phyloP scores from a whole-genome alignment of 1,140 invertebrate genomes.

The Pristionchus pacificus region DNA sequence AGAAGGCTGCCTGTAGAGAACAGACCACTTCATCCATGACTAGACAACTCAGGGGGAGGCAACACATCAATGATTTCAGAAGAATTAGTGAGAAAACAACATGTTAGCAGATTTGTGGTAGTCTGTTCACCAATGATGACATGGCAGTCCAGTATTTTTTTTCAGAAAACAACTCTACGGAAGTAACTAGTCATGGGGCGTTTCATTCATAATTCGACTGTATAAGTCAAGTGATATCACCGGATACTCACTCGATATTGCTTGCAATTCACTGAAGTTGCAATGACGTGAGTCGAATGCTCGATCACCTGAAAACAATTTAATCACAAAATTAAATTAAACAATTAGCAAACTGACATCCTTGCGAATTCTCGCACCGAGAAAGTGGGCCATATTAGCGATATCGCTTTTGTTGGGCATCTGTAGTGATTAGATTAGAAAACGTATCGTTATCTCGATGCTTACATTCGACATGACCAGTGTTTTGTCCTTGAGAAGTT shows the following conservation, averaged over 20 bases:
- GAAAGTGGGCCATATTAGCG: conserved; percentile 80
- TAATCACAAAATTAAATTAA: neutral
- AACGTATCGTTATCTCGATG: conserved; percentile 75
- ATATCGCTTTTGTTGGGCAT: conserved; percentile 60
- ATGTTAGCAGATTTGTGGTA: too few relatives aligned
- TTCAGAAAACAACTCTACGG: too few relatives aligned
- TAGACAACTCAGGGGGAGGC: too few relatives aligned
- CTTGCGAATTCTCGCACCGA: conserved; percentile 81
- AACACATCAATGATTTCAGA: too few relatives aligned
- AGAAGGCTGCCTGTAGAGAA: conserved; percentile 72
- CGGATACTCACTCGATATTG: conserved; percentile 8
- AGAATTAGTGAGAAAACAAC: too few relatives aligned
- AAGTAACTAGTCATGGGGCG: too few relatives aligned
- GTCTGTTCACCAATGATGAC: too few relatives aligned
- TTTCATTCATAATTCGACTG: too few relatives aligned
- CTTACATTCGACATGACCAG: too few relatives aligned
- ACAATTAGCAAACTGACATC: conserved; percentile 1
- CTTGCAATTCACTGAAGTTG: conserved; percentile 7
- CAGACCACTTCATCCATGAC: too few relatives aligned
- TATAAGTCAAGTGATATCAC: too few relatives aligned
- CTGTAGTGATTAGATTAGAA: conserved; percentile 63
- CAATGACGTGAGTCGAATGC: conserved; percentile 9
- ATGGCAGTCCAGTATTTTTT: too few relatives aligned
- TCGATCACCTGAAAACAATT: conserved; percentile 4
- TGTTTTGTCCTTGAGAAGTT: conserved; percentile 76